Conservation (phyloP, 1,140 invertebrate species). For the Brachionus plicatilis region DNA sequence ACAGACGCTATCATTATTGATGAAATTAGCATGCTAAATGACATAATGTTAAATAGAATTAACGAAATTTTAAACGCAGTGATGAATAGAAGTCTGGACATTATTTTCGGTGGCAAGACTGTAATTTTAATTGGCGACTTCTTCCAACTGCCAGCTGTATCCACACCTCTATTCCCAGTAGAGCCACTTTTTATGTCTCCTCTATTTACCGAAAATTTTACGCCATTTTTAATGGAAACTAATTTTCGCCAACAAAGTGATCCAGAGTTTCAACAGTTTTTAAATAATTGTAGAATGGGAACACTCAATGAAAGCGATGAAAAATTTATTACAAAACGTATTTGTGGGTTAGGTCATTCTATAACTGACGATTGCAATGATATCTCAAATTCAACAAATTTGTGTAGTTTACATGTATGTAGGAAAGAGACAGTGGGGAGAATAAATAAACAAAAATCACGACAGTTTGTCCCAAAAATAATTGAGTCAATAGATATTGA, state of each 20-base stretch:
- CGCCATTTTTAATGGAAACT: neutral
- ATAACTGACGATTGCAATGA: too few relatives aligned
- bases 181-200: neutral
- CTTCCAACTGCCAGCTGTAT: neutral
- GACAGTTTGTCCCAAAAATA: too few relatives aligned
- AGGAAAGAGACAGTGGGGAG: too few relatives aligned
- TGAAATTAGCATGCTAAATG: neutral
- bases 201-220: neutral
- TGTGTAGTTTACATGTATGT: too few relatives aligned
- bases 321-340: neutral
- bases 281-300: constrained; percentile 7
- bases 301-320: neutral
- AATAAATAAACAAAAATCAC: too few relatives aligned
- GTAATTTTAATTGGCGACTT: neutral
- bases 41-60: neutral
- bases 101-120: neutral
- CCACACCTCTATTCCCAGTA: neutral
- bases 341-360: too few relatives aligned
- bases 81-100: neutral
- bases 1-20: neutral
- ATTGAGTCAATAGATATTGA: too few relatives aligned
- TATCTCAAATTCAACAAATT: too few relatives aligned
- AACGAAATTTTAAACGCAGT: neutral
- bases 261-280: neutral
- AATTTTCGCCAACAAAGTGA: neutral